Evolutionary conservation across 2,797 vertebrate species (phyloP), one percentile per base, ranked within the genome.

Genomic region (Molossus molossus): DNA sequence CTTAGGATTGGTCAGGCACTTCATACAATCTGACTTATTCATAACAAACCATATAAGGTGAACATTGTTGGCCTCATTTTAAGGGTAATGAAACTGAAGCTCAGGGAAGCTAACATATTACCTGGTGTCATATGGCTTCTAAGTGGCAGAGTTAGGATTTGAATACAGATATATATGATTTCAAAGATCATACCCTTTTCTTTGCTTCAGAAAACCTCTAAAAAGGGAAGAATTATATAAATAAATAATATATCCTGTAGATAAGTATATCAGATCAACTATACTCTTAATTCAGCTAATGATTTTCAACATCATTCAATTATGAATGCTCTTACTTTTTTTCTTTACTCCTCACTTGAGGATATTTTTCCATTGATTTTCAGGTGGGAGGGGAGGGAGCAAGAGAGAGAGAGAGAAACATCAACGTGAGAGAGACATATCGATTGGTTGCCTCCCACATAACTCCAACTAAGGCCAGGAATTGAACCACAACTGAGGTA

Each of bases 231-330:
- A 27, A 82, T 58, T 85, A 2, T 65, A 29, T 84, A 75, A 91
- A 65, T 87, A 80, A 77, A 75, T 80, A 67, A 65, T 65, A 33
- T 64, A 15, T 55, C 53, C 62, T 67, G 7, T 75, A 60, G 72
- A 17, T 81, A 40, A 58, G 14, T 84, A 17, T n/a, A n/a, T 79
- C 62, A 29, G 10, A 53, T n/a, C 17, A 37, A n/a, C 17, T 48
- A 12, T 87, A 70, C n/a, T 90, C 40, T 87, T 90, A 92, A 86
- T 92, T 90, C 27, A 72, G 17, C 50, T 82, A 87, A 45, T 60
- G 33, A 60, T 67, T 96, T 87, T 93, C 48, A 77, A 48, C 9
- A 84, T 84, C 73, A 82, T 55, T 64, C 18, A n/a, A 67, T 77
- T 89, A 23, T 81, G 20, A 45, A 45, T 45, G 40, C 40, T 45